Evolutionary conservation across 1,140 invertebrate genomes (phyloP).

Genomic region (Cyclargus thomasi): DNA sequence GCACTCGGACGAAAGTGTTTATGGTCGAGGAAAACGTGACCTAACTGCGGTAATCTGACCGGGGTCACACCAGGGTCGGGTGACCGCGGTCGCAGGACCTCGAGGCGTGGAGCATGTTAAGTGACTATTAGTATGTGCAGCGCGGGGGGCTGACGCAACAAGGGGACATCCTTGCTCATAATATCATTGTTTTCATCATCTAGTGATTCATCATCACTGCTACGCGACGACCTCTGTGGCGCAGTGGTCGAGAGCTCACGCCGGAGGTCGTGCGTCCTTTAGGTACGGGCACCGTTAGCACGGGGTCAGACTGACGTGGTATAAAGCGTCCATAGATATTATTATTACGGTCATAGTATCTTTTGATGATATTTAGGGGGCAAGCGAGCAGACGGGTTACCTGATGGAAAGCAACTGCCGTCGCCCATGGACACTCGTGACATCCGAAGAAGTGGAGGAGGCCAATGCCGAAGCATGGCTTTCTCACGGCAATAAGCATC

Average conservation of each 20-base stretch:
- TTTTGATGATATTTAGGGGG: too few relatives aligned
- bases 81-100: neutral
- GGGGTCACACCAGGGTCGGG: neutral
- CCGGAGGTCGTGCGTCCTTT: too few relatives aligned
- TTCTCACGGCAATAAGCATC: too few relatives aligned
- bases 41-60: neutral
- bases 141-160: slow-evolving; percentile 9
- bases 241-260: too few relatives aligned
- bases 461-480: too few relatives aligned
- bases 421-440: neutral
- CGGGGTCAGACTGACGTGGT: too few relatives aligned
- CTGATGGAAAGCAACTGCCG: neutral
- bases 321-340: too few relatives aligned
- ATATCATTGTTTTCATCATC: neutral
- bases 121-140: neutral
- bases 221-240: too few relatives aligned
- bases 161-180: too few relatives aligned
- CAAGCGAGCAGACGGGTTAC: neutral
- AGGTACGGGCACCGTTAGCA: too few relatives aligned
- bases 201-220: neutral
- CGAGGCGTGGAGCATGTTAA: neutral
- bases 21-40: slow-evolving; percentile 11
- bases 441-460: neutral
- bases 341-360: too few relatives aligned
- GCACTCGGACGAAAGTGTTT: neutral